These are phyloP conservation scores for Aphelinus atriplicis DNA, from an alignment of 1,140 invertebrate genomes.

Conservation along the genomic window DNA sequence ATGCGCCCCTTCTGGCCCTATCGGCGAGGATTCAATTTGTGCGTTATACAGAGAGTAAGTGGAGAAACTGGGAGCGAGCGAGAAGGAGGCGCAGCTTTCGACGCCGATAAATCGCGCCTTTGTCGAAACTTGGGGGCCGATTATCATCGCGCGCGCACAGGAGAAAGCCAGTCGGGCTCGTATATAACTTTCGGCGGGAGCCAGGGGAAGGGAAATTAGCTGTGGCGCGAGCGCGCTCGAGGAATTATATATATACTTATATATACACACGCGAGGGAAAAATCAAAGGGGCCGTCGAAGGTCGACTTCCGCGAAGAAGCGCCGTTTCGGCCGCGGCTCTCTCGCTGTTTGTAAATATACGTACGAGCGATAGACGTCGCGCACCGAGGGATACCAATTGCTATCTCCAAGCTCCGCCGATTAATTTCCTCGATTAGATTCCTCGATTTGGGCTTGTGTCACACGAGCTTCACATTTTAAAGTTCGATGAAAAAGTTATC, in stretches of 20 bases:
- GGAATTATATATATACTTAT: background rate
- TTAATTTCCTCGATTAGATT: too few species aligned
- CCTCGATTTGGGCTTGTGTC: too few species aligned
- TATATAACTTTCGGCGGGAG: slow-evolving; percentile 11
- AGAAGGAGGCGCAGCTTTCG: background rate
- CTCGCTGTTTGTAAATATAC: slow-evolving; percentile 27
- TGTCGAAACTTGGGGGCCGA: slow-evolving; percentile 20
- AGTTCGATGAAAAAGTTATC: too few species aligned
- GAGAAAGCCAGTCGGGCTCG: too few species aligned
- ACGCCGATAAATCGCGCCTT: slow-evolving; percentile 26
- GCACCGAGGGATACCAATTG: too few species aligned
- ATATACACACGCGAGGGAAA: background rate
- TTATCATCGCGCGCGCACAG: background rate
- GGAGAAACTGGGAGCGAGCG: background rate
- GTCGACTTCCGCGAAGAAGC: slow-evolving; percentile 12
- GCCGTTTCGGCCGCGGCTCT: background rate
- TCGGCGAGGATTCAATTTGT: slow-evolving; percentile 18
- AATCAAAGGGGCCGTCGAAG: slow-evolving; percentile 20
- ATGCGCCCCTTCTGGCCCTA: slow-evolving; percentile 4
- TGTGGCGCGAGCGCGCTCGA: background rate
- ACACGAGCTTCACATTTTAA: too few species aligned
- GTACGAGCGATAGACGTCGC: background rate
- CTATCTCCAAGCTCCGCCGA: too few species aligned
- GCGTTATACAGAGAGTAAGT: background rate
- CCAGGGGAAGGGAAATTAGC: too few species aligned